These are phyloP conservation scores for Hassar affinis DNA, from an alignment of 2,113 vertebrate genomes.

Conservation along the genomic window DNA sequence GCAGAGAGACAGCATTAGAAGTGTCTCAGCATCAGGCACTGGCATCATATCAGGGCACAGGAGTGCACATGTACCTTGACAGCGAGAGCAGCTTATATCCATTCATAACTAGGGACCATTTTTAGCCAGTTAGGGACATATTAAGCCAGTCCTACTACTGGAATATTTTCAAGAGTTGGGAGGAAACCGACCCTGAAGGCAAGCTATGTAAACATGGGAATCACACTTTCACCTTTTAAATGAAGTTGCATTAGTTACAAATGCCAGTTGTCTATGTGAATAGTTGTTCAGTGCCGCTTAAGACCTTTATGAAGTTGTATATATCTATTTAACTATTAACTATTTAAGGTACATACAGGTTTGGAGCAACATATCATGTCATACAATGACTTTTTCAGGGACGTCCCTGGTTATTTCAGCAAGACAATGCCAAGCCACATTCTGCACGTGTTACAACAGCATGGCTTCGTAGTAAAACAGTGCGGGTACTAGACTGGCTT, in stretches of 20 bases:
- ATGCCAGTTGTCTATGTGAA: background rate
- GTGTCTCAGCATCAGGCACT: background rate
- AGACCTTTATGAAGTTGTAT: background rate
- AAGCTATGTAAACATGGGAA: background rate
- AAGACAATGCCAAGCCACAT: too few relatives aligned
- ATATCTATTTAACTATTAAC: background rate
- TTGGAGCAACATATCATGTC: too few relatives aligned
- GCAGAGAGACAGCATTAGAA: background rate
- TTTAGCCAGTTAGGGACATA: background rate
- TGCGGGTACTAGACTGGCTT: too few relatives aligned
- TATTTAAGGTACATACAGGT: too few relatives aligned
- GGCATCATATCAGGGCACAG: background rate
- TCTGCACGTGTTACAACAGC: too few relatives aligned
- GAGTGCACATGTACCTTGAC: background rate
- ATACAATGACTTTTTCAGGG: too few relatives aligned
- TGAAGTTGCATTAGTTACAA: background rate
- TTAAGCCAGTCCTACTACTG: background rate
- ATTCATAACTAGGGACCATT: background rate
- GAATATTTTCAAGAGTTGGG: background rate
- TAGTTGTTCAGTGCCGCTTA: background rate
- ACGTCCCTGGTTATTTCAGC: too few relatives aligned
- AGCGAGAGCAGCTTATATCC: background rate
- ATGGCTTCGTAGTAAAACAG: too few relatives aligned
- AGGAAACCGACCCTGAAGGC: background rate
- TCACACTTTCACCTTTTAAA: background rate